phyloP scores from a whole-genome alignment of 2,113 vertebrate species.

The Oreochromis niloticus region DNA sequence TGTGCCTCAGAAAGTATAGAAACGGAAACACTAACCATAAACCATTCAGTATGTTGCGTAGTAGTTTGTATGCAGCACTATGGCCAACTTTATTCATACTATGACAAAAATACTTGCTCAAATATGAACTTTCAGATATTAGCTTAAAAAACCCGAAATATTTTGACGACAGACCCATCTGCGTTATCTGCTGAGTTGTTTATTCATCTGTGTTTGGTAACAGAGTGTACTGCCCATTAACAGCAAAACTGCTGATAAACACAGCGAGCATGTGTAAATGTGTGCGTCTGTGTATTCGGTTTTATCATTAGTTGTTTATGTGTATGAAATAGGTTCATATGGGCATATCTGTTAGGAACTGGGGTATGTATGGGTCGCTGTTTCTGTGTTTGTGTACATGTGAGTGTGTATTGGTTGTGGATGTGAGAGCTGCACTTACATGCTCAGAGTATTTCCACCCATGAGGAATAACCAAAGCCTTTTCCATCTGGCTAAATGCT shows the following conservation, averaged over 20 bases:
- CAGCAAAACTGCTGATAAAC: not conserved
- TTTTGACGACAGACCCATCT: not conserved
- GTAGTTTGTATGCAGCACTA: not conserved
- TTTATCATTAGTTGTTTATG: not conserved
- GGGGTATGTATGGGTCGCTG: not conserved
- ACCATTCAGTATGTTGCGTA: not conserved
- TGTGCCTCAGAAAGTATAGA: not conserved
- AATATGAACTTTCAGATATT: not conserved
- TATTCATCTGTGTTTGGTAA: slow-evolving; percentile 46
- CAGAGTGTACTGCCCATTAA: slow-evolving; percentile 34
- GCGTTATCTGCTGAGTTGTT: slow-evolving; percentile 17
- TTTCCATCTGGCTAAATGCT: slow-evolving; percentile 45
- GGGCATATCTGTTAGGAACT: not conserved
- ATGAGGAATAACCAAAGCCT: slow-evolving; percentile 36
- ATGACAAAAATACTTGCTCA: not conserved
- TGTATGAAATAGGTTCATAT: not conserved
- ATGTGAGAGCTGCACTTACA: slow-evolving; percentile 8
- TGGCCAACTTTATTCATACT: not conserved
- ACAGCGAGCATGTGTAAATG: not conserved
- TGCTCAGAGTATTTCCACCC: slow-evolving; percentile 22
- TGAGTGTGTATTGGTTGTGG: not conserved
- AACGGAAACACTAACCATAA: not conserved
- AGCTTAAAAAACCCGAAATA: not conserved
- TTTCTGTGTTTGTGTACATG: not conserved
- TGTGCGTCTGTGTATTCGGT: not conserved